A percentile compares a stretch with the other conserved stretches of the same genome.
Evolutionary conservation across 2,888 invertebrate genomes (phyloP).

Genomic region (Lepidocyrtinus sp.): DNA sequence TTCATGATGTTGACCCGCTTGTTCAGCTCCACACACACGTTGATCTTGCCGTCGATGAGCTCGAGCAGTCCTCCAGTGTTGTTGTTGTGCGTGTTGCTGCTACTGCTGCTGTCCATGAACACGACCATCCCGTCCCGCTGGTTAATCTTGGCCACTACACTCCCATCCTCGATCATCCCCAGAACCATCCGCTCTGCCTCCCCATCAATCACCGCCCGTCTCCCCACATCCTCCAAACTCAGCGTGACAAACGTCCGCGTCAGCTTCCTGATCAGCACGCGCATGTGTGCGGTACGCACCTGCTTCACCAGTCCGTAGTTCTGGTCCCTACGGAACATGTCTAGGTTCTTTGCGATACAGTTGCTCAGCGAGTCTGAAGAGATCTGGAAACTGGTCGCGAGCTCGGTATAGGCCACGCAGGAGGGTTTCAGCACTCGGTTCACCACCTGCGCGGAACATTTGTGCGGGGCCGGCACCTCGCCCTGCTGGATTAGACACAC

Average conservation of each 20-base stretch:
- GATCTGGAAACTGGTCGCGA: constrained; percentile 83
- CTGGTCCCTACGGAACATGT: constrained; percentile 75
- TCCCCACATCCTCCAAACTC: constrained; percentile 84
- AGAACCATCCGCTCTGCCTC: constrained; percentile 95
- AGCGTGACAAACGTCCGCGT: constrained; percentile 95
- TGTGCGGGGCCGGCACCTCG: constrained; percentile 77
- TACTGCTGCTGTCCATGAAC: constrained; percentile 96
- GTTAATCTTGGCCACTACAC: constrained; percentile 97
- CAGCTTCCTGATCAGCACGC: constrained; percentile 95
- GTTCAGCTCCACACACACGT: constrained; percentile 62
- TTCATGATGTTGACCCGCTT: constrained; percentile 64
- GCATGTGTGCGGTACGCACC: constrained; percentile 91
- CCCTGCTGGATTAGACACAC: constrained; percentile 93
- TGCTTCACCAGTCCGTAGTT: constrained; percentile 78
- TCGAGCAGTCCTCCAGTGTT: constrained; percentile 90
- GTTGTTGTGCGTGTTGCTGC: constrained; percentile 86
- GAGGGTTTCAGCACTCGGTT: constrained; percentile 65
- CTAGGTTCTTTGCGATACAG: constrained; percentile 79
- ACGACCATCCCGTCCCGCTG: constrained; percentile 99
- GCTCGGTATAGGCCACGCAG: constrained; percentile 83
- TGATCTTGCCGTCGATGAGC: constrained; percentile 81
- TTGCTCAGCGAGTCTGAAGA: constrained; percentile 80
- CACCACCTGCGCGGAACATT: constrained; percentile 63
- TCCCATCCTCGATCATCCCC: constrained; percentile 97
- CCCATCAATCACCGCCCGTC: constrained; percentile 83